phyloP scores from a whole-genome alignment of 2,888 invertebrate genomes.

The Ophioninae sp. region DNA sequence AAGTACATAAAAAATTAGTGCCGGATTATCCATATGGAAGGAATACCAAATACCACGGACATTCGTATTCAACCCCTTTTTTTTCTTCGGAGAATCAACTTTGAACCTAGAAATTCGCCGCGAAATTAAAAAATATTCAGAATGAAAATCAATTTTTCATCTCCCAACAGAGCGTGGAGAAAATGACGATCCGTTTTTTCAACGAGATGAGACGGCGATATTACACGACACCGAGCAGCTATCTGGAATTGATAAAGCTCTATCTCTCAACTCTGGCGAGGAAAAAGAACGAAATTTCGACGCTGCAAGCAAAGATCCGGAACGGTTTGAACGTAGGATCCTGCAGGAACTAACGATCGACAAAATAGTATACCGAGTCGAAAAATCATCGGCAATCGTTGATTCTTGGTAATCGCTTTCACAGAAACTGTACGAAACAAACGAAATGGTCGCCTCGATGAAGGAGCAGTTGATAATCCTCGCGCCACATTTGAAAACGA shows the following conservation, averaged over 20 bases:
- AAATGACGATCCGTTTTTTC: conserved; percentile 89
- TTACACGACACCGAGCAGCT: conserved; percentile 96
- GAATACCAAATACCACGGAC: too few relatives aligned
- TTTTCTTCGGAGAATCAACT: too few relatives aligned
- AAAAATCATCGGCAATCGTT: not conserved
- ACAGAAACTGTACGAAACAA: conserved; percentile 91
- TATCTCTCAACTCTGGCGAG: conserved; percentile 87
- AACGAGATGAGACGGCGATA: conserved; percentile 92
- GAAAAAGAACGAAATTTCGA: conserved; percentile 87
- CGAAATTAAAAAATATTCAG: too few relatives aligned
- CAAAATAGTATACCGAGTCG: not conserved
- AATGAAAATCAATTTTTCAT: conserved; percentile 1
- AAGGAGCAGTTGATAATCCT: conserved; percentile 90
- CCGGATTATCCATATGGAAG: too few relatives aligned
- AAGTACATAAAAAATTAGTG: conserved; percentile 79
- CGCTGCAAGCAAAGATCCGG: conserved; percentile 86
- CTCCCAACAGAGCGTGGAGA: conserved; percentile 87
- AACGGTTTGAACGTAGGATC: conserved; percentile 86
- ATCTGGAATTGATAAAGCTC: conserved; percentile 91
- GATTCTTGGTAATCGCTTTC: not conserved
- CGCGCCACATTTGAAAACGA: conserved; percentile 90
- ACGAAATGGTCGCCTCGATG: conserved; percentile 91
- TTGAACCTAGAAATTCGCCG: too few relatives aligned
- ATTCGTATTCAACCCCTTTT: not conserved
- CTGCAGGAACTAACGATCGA: not conserved